Evolutionary conservation across 2,888 invertebrate genomes (phyloP).

Genomic region (Scotopteryx bipunctaria): DNA sequence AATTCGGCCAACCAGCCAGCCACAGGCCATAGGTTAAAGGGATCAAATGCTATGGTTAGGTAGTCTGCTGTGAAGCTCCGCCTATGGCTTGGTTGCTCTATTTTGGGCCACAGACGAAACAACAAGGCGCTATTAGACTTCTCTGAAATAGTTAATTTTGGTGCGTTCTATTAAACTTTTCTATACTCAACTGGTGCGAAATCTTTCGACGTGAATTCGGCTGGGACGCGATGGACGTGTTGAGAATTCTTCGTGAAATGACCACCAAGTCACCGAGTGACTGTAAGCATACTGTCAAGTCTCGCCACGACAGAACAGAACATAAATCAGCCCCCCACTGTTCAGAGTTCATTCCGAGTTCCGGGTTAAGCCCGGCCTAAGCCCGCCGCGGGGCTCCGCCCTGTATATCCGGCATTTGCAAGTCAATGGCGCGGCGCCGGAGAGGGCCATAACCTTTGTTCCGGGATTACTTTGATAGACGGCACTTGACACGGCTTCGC

Average conservation of each 20-base stretch:
- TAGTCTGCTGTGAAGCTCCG: slow-evolving; percentile 1
- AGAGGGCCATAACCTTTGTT: slow-evolving; percentile 27
- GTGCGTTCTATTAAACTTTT: neutral
- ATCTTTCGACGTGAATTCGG: no score
- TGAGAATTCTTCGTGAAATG: no score
- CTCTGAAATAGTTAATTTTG: no score
- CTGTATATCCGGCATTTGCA: slow-evolving; percentile 36
- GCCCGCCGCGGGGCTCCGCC: slow-evolving; percentile 27
- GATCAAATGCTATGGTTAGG: neutral
- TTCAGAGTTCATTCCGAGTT: slow-evolving; percentile 28
- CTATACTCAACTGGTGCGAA: no score
- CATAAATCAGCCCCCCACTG: slow-evolving; percentile 32
- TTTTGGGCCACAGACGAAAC: neutral
- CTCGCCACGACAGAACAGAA: slow-evolving; percentile 5
- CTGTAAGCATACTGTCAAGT: no score
- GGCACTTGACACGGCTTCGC: slow-evolving; percentile 30
- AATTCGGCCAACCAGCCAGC: neutral
- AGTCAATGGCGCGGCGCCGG: slow-evolving; percentile 32
- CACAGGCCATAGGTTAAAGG: slow-evolving; percentile 2
- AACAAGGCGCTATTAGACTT: neutral
- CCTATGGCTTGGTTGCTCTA: neutral
- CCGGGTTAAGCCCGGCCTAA: slow-evolving; percentile 15
- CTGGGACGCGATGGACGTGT: no score
- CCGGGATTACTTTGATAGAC: slow-evolving; percentile 28
- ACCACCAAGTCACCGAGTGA: no score